Conservation (phyloP, 2,113 vertebrate species). For the Anolis sagrei region DNA sequence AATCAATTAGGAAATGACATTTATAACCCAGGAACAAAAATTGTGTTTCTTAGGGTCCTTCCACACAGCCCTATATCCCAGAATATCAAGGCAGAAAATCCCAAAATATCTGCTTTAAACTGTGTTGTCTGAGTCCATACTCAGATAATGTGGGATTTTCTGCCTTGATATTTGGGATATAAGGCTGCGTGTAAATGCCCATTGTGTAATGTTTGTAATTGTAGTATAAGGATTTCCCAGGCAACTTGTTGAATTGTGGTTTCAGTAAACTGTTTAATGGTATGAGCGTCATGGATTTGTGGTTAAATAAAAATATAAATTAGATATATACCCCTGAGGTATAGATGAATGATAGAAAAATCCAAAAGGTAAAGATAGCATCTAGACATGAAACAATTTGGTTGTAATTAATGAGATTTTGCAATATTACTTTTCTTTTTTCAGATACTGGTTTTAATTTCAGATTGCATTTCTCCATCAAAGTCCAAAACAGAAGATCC, state of each 20-base stretch:
- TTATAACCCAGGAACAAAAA: too few relatives aligned
- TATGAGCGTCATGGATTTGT: not conserved
- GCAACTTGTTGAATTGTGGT: not conserved
- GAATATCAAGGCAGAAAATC: too few relatives aligned
- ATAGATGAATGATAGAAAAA: not conserved
- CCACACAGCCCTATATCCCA: too few relatives aligned
- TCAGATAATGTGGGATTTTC: too few relatives aligned
- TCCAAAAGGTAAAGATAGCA: not conserved
- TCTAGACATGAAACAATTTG: not conserved
- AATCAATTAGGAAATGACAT: too few relatives aligned
- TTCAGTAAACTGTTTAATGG: not conserved
- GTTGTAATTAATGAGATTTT: not conserved
- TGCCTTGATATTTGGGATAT: too few relatives aligned
- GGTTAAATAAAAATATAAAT: not conserved
- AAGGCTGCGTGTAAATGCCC: too few relatives aligned
- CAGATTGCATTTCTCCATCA: conserved; percentile 83
- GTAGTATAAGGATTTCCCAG: not conserved
- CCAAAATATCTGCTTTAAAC: too few relatives aligned
- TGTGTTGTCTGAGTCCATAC: too few relatives aligned
- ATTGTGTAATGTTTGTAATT: not conserved
- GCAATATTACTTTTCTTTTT: not conserved
- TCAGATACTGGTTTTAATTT: conserved; percentile 84
- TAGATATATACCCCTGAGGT: not conserved
- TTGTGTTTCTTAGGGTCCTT: too few relatives aligned
- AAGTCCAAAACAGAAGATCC: conserved; percentile 67